Evolutionary conservation across 1,140 invertebrate genomes (phyloP).

Genomic region (Armadillidium nasatum): DNA sequence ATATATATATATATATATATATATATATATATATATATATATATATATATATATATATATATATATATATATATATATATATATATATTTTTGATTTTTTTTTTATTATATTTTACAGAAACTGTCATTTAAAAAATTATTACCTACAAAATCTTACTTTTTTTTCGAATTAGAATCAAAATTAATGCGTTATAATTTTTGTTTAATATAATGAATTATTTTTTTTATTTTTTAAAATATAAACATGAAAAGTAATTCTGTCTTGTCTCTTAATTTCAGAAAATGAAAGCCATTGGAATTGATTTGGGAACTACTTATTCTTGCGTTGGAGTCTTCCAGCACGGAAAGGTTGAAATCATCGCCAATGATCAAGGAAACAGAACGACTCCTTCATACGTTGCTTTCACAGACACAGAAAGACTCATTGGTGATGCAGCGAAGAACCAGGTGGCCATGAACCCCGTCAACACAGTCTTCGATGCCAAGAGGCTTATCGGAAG

Average conservation of each 20-base stretch:
- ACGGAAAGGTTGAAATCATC: constrained; percentile 57
- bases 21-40: too few species aligned
- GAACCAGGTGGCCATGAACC: constrained; percentile 86
- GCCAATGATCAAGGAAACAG: constrained; percentile 57
- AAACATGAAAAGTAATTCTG: background rate
- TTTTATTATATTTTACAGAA: too few species aligned
- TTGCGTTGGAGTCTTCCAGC: constrained; percentile 82
- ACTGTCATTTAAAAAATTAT: too few species aligned
- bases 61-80: too few species aligned
- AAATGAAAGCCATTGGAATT: constrained; percentile 16
- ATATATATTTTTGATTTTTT: too few species aligned
- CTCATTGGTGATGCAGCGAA: constrained; percentile 62
- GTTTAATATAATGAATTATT: too few species aligned
- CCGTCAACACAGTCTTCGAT: constrained; percentile 90
- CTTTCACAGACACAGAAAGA: constrained; percentile 59
- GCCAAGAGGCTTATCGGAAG: constrained; percentile 75
- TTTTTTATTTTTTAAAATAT: too few species aligned
- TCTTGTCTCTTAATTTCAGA: background rate
- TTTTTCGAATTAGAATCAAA: too few species aligned
- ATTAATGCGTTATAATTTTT: too few species aligned
- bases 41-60: too few species aligned
- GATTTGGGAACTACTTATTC: constrained; percentile 58
- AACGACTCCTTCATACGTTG: constrained; percentile 61
- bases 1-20: too few species aligned
- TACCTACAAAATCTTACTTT: too few species aligned